These are phyloP conservation scores for Falcaria lacertinaria DNA, from an alignment of 2,888 invertebrate species.

Conservation along the genomic window DNA sequence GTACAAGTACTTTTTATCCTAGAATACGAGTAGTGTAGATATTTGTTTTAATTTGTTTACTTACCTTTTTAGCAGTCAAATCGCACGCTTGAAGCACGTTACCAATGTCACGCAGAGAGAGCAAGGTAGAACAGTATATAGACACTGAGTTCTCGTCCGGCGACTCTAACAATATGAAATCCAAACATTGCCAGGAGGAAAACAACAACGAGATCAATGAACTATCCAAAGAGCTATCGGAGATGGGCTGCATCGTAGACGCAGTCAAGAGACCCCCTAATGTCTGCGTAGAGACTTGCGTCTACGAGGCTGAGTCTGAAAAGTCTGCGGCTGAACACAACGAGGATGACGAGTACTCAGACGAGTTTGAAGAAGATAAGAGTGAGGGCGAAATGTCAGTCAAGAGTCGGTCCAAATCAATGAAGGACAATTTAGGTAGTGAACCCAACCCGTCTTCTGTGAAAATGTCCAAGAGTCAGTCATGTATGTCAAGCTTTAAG, in stretches of 20 bases:
- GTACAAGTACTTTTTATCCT: not conserved
- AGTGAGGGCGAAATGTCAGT: conserved; percentile 48
- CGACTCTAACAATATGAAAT: conserved; percentile 57
- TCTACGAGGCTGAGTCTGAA: conserved; percentile 54
- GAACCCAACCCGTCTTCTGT: conserved; percentile 31
- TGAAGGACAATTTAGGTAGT: conserved; percentile 25
- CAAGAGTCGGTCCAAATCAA: conserved; percentile 31
- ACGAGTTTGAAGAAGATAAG: conserved; percentile 70
- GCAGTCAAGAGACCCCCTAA: conserved; percentile 62
- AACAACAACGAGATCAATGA: conserved; percentile 74
- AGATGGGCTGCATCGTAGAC: conserved; percentile 72
- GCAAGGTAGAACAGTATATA: conserved; percentile 46
- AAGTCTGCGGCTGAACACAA: conserved; percentile 26
- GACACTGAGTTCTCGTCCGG: conserved; percentile 59
- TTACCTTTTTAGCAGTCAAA: conserved; percentile 23
- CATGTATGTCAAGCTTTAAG: conserved; percentile 44
- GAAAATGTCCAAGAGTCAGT: conserved; percentile 57
- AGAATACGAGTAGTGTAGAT: not conserved
- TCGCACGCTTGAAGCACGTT: conserved; percentile 53
- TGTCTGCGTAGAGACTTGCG: conserved; percentile 63
- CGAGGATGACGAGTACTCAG: conserved; percentile 64
- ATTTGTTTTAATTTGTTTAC: conserved; percentile 1
- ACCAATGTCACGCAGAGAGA: conserved; percentile 55
- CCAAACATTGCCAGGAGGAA: conserved; percentile 59
- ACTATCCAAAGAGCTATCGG: conserved; percentile 61